These are phyloP conservation scores for Euura lappo DNA, from an alignment of 1,140 invertebrate species.

Conservation along the genomic window DNA sequence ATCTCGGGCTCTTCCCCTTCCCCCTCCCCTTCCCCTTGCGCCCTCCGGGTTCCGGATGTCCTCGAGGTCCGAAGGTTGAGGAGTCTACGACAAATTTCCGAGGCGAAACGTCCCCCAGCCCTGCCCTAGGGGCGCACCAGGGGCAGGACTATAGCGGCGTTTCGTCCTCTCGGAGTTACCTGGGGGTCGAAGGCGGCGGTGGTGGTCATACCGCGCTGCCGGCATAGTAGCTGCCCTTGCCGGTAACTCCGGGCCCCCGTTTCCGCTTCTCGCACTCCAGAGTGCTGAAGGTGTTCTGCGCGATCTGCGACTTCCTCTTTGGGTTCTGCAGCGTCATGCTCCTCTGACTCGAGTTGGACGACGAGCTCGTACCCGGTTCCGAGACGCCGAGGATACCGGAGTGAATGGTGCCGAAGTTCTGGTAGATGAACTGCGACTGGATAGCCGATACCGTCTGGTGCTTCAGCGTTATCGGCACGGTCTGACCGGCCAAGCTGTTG, in stretches of 20 bases:
- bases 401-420: constrained; percentile 58
- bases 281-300: constrained; percentile 58
- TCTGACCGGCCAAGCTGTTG: constrained; percentile 55
- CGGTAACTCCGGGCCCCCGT: constrained; percentile 40
- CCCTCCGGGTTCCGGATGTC: not conserved
- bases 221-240: constrained; percentile 49
- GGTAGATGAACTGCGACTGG: constrained; percentile 54
- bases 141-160: constrained; percentile 38
- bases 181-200: constrained; percentile 48
- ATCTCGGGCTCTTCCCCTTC: not conserved
- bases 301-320: constrained; percentile 54
- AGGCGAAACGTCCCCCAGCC: not conserved
- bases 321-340: constrained; percentile 59
- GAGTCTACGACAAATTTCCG: not conserved
- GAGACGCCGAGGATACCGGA: constrained; percentile 56
- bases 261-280: constrained; percentile 56
- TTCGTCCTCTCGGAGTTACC: constrained; percentile 54
- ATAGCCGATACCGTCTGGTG: constrained; percentile 53
- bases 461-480: constrained; percentile 59
- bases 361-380: constrained; percentile 54
- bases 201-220: constrained; percentile 61
- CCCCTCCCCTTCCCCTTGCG: not conserved
- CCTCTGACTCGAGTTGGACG: constrained; percentile 55
- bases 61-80: not conserved
- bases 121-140: not conserved